Base-by-base conservation (phyloP, 2,888 invertebrate species). In the Perizoma affinitatum region DNA sequence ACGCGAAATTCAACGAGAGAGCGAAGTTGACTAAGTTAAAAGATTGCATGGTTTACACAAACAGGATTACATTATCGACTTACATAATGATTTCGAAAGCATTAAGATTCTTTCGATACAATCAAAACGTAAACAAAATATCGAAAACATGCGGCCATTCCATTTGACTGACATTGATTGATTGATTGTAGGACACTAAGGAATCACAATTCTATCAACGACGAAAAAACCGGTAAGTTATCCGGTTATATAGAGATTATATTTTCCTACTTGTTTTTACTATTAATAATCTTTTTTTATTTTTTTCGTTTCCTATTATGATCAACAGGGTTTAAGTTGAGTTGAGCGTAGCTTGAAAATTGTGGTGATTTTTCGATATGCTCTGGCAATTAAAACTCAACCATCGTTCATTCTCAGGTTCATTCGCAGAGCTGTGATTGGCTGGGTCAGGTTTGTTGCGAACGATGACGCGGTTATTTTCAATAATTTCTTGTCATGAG, bases 401-500 rank as follows among this genome's bases (percentile, higher is more conserved):
- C 22, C 9, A 43, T 53, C 36, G 4, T 48, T 56, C 52, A 53
- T 10, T 56, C 50, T 6, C 6, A 46, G 4, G 8, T 48, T 54
- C 46, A 50, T 42, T 60, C 45, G 11, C 42, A 33, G 8, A 40
- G 36, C 11, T 54, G 10, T 47, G 51, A 63, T 63, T 63, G 62
- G 75, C 66, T 53, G 35, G 43, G 42, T 54, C 46, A 42, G 38
- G 40, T 58, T 47, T 46, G 55, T 61, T 57, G 47, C 52, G 69
- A 78, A 88, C 83, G 85, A 92, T 92, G 91, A 92, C 91, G 91
- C 91, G 88, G 86, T 80, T 87, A 88, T 90, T 92, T 92, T 92
- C 91, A 90, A 87, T 88, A 89, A 82, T 86, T 88, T 89, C 88
- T 89, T 86, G 88, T 90, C 90, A 89, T 86, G 79, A 84, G 82